Base-by-base conservation (phyloP, 2,888 invertebrate species). In the Odontocerum albicorne region DNA sequence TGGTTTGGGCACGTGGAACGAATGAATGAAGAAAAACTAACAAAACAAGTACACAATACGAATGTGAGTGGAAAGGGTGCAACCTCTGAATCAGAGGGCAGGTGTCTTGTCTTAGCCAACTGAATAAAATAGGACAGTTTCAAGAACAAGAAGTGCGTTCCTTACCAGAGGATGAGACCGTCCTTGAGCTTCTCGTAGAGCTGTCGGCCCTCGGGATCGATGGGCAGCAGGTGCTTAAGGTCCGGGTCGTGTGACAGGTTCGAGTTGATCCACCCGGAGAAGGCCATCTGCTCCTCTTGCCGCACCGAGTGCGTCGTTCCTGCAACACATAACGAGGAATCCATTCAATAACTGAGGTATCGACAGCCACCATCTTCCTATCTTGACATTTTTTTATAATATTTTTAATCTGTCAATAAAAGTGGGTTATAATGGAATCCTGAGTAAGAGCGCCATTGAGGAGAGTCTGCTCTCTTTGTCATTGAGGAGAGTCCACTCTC, bases 211-310 rank as follows among this genome's bases (percentile, higher is more conserved):
- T 96, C 93, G 1, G 88, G 75, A 71, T 96, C 92, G 64, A 99
- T 93, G 1, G 97, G 98, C 66, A 99, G 74, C 50, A 95, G 78
- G 67, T 94, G 92, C 65, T 87, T 85, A 20, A 97, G 83, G 71
- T 98, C 97, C 0, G 88, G 86, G 73, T 98, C 98, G 63, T 86
- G 84, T 15, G 85, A 84, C 64, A 99, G 77, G 77, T 95, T 94
- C 62, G 91, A 90, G 76, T 98, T 99, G 64, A 99, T 96, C 98
- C 98, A 99, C 64, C 97, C 95, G 49, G 97, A 94, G 78, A 99
- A 99, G 31, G 98, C 98, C 67, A 96, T 83, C 73, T 96, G 96
- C 72, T 99, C 98, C 72, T 96, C 94, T 19, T 90, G 78, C 1
- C 94, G 83, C 1, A 99, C 96, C 2, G 96, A 96, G 75, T 99